Percentiles rank a stretch among this genome's conserved stretches.
Conservation (phyloP, 2,888 invertebrate genomes). For the Nebria salina region DNA sequence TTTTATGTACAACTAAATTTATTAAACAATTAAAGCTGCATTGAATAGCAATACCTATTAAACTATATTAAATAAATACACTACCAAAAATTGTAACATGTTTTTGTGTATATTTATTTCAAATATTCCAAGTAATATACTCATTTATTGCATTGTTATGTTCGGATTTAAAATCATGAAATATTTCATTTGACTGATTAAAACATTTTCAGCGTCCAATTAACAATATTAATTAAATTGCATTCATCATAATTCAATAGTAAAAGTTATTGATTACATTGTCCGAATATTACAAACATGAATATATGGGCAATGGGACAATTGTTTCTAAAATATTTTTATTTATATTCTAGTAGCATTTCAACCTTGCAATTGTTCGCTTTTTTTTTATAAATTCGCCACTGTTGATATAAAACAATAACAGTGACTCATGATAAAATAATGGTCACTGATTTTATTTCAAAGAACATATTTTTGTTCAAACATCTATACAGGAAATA, state of each 20-base stretch:
- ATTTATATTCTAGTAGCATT: too few relatives aligned
- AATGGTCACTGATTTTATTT: not conserved
- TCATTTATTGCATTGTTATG: not conserved
- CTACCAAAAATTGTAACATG: too few relatives aligned
- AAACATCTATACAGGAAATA: not conserved
- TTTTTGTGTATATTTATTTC: too few relatives aligned
- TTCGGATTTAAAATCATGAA: not conserved
- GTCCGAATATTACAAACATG: not conserved
- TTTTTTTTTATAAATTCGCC: not conserved
- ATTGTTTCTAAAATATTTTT: too few relatives aligned
- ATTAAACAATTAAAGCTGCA: too few relatives aligned
- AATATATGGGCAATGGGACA: not conserved
- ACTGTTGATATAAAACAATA: not conserved
- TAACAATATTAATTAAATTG: conserved; percentile 1
- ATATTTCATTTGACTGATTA: not conserved
- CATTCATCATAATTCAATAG: not conserved
- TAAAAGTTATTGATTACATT: not conserved
- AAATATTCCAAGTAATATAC: not conserved
- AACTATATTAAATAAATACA: too few relatives aligned
- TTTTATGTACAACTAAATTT: too few relatives aligned
- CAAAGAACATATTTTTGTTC: not conserved
- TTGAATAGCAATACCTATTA: too few relatives aligned
- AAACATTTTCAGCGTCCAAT: not conserved
- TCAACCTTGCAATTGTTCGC: too few relatives aligned
- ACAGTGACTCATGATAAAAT: not conserved